phyloP scores from a whole-genome alignment of 1,140 invertebrate species.

The Temnothorax curvispinosus region DNA sequence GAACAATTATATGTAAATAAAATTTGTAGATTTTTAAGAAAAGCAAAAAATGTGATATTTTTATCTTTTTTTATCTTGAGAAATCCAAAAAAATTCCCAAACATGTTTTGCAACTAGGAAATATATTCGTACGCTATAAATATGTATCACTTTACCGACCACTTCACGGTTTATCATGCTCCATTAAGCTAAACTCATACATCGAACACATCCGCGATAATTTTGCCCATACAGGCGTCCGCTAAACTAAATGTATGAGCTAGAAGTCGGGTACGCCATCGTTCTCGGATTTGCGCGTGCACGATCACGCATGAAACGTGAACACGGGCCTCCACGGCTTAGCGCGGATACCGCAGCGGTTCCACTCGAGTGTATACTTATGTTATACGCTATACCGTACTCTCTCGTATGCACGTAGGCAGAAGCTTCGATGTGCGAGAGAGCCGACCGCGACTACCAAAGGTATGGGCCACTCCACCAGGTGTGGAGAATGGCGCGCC shows the following conservation, averaged over 20 bases:
- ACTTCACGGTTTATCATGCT: background rate
- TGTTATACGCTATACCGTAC: constrained; percentile 8
- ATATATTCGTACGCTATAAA: background rate
- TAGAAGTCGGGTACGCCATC: constrained; percentile 13
- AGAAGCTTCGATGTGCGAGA: constrained; percentile 61
- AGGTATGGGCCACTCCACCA: constrained; percentile 72
- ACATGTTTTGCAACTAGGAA: background rate
- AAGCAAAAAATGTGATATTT: background rate
- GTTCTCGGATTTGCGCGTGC: constrained; percentile 35
- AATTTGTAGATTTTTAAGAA: background rate
- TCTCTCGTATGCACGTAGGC: constrained; percentile 53
- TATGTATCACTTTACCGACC: constrained; percentile 4
- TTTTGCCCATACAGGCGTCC: background rate
- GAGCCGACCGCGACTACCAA: constrained; percentile 54
- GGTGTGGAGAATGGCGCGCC: constrained; percentile 74
- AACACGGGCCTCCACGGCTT: constrained; percentile 19
- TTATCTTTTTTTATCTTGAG: background rate
- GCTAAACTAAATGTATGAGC: background rate
- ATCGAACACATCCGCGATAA: background rate
- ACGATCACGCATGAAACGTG: constrained; percentile 38
- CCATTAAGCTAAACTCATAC: constrained; percentile 31
- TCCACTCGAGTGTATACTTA: constrained; percentile 35
- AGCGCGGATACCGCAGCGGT: constrained; percentile 48
- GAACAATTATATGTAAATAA: background rate
- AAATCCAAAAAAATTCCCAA: background rate